Conservation (phyloP, 1,140 invertebrate genomes). For the Conus ventricosus region DNA sequence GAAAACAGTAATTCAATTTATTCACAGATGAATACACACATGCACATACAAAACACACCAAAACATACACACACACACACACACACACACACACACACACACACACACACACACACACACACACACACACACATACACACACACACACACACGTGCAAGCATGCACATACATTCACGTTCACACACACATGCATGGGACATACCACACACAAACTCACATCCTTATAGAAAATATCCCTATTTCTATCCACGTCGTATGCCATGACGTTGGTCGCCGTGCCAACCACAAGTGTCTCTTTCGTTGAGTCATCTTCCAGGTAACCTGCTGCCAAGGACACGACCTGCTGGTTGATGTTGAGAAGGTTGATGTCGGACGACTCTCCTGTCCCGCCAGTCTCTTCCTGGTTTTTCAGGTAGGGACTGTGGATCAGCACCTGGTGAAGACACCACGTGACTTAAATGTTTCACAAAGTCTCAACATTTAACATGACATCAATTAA, state of each 20-base stretch:
- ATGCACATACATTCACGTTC: not conserved
- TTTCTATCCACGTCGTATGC: slow-evolving; percentile 95
- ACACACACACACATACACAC: slow-evolving; percentile 1
- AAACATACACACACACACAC: not conserved
- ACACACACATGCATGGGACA: no score
- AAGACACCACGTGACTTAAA: not conserved
- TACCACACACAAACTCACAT: slow-evolving; percentile 77
- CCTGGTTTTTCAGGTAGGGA: slow-evolving; percentile 79
- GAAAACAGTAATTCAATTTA: no score
- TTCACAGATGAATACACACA: no score
- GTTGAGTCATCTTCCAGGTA: slow-evolving; percentile 76
- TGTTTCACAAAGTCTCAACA: not conserved
- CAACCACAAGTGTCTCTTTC: slow-evolving; percentile 87
- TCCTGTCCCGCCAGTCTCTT: slow-evolving; percentile 76
- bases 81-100: not conserved
- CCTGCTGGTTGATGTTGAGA: slow-evolving; percentile 88
- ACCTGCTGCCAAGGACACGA: slow-evolving; percentile 84
- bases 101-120: not conserved
- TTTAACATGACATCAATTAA: not conserved
- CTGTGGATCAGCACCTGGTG: slow-evolving; percentile 88
- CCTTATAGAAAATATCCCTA: slow-evolving; percentile 92
- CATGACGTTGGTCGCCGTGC: slow-evolving; percentile 89
- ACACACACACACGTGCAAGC: not conserved
- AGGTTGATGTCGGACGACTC: slow-evolving; percentile 83
- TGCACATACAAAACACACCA: no score